Evolutionary conservation across 2,797 vertebrate genomes (phyloP), one percentile per base, ranked within the genome.

Genomic region (Scolopax rusticola): DNA sequence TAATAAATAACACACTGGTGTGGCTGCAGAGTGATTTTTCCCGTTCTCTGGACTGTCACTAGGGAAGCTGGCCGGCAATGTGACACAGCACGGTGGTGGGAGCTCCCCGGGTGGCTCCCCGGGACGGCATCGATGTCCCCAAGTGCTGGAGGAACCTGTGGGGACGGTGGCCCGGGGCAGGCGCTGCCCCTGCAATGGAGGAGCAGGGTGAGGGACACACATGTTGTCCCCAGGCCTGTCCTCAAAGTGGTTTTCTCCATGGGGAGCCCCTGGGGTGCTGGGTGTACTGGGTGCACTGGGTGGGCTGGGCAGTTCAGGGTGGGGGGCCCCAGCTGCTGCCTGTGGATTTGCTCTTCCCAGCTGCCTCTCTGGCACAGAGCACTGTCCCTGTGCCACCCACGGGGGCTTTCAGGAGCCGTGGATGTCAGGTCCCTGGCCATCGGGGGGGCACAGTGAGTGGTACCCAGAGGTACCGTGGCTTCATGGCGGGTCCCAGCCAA

Each of bases 361-460:
- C 27, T 30, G 57, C 43, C n/a, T 50, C 67, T 30, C 21, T 1
- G 1, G 8, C 3, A 6, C 2, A 1, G 32, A 36, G 32, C 2
- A 1, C 15, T 33, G 38, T 33, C 45, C 59, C 33, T 12, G 18
- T 32, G 20, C 81, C 51, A 4, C 0, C 47, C 30, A 1, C 1
- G 33, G 32, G 33, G 79, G 41, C 25, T 48, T n/a, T 43, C 25
- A 63, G 30, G 33, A 33, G 24, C 60, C 0, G 0, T 4, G 17
- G 16, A 21, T 43, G 45, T 18, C 45, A 6, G 13, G 11, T 50
- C 19, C 41, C 24, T 11, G n/a, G 41, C 24, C 30, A 13, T 9
- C 16, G 3, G 13, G 43, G 77, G 14, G 18, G n/a, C 13, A 19
- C 3, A 0, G 24, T 23, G 12, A 41, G 8, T 0, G 1, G 20